A percentile compares a stretch with the other conserved stretches of the same genome.
These are phyloP conservation scores for Spatula versicolor DNA, from an alignment of 2,797 vertebrate species.

Conservation along the genomic window DNA sequence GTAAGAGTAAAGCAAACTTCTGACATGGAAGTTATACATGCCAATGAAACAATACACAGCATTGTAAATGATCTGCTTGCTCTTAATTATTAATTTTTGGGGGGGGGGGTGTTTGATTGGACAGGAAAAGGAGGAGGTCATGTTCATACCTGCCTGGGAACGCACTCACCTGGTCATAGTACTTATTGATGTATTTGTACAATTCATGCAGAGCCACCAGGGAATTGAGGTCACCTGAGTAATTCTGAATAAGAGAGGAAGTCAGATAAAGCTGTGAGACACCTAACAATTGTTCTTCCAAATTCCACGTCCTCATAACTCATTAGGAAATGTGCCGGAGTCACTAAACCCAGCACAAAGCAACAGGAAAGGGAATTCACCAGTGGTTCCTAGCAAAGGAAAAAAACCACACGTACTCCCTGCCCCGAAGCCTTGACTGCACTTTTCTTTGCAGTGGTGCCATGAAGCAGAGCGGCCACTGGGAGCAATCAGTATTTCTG, in stretches of 20 bases:
- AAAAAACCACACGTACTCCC: background rate
- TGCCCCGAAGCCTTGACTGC: background rate
- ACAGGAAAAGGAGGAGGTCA: background rate
- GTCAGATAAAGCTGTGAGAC: background rate
- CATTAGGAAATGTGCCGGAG: background rate
- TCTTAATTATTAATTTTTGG: background rate
- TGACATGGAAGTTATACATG: background rate
- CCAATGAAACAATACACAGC: background rate
- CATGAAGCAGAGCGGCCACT: background rate
- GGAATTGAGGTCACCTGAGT: constrained; percentile 94
- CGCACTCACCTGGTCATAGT: constrained; percentile 94
- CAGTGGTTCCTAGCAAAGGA: background rate
- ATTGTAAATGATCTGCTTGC: background rate
- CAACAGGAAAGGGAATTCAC: background rate
- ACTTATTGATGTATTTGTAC: constrained; percentile 99
- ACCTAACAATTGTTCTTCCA: background rate
- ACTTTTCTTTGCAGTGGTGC: background rate
- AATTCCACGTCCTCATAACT: background rate
- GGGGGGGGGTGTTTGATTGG: background rate
- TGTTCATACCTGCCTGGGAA: background rate
- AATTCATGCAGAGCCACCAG: constrained; percentile 95
- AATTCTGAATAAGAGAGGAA: constrained; percentile 85
- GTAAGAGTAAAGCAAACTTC: background rate
- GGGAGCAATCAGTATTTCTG: background rate
- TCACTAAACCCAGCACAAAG: background rate